Percentiles rank a stretch among this genome's conserved stretches.
Evolutionary conservation across 1,140 invertebrate genomes (phyloP).

Genomic region (Lasioglossum baleicum): DNA sequence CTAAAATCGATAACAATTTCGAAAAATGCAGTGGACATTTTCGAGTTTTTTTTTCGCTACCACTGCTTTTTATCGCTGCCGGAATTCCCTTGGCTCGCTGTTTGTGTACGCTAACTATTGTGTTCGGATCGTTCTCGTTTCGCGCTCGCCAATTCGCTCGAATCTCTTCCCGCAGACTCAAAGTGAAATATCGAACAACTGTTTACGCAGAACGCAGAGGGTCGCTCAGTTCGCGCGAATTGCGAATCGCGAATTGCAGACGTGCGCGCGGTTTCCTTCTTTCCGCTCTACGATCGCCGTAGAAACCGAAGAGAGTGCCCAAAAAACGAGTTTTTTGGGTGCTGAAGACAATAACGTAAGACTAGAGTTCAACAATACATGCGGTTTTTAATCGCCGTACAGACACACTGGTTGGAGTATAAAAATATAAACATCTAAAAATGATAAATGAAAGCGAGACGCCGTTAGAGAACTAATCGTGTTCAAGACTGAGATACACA

Average conservation of each 20-base stretch:
- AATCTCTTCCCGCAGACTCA: constrained; percentile 27
- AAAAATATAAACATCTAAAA: constrained; percentile 79
- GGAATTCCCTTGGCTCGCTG: background rate
- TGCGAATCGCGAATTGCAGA: too few species aligned
- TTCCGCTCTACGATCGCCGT: constrained; percentile 29
- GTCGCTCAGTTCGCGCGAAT: constrained; percentile 1
- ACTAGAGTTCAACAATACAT: constrained; percentile 80
- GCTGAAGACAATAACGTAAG: constrained; percentile 73
- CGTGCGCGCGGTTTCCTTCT: background rate
- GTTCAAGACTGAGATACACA: constrained; percentile 25
- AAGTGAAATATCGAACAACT: constrained; percentile 12
- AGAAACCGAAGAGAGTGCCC: constrained; percentile 49
- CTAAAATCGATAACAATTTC: background rate
- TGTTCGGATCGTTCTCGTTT: background rate
- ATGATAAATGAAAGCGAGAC: constrained; percentile 68
- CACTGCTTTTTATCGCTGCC: background rate
- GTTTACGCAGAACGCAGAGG: constrained; percentile 15
- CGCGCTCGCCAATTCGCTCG: background rate
- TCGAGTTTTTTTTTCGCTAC: background rate
- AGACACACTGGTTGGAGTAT: constrained; percentile 69
- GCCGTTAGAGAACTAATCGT: constrained; percentile 56
- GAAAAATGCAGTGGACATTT: background rate
- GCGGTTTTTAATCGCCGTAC: constrained; percentile 70
- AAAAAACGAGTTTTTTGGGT: constrained; percentile 53
- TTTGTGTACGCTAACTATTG: background rate